These are phyloP conservation scores for Platalea minor DNA, from an alignment of 2,797 vertebrate genomes.

Conservation along the genomic window DNA sequence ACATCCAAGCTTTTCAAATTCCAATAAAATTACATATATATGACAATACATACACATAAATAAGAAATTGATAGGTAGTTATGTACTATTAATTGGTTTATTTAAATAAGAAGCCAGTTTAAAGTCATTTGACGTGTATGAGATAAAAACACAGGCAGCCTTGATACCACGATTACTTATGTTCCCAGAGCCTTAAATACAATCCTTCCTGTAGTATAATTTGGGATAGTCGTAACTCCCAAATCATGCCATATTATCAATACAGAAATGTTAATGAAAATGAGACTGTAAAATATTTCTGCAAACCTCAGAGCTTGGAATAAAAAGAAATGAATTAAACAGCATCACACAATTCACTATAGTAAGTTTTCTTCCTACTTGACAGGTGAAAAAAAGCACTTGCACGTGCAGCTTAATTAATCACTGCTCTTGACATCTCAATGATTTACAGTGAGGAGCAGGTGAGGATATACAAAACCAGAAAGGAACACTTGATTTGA, in stretches of 20 bases:
- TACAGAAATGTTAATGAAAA: slow-evolving; percentile 41
- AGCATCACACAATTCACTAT: slow-evolving; percentile 65
- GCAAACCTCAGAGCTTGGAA: slow-evolving; percentile 26
- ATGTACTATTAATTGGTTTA: slow-evolving; percentile 16
- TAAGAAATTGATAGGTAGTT: slow-evolving; percentile 42
- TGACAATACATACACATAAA: slow-evolving; percentile 22
- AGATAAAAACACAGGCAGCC: not conserved
- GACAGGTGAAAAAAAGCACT: slow-evolving; percentile 88
- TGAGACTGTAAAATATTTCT: slow-evolving; percentile 61
- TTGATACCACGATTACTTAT: rapidly evolving
- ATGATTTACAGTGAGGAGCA: slow-evolving; percentile 93
- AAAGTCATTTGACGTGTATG: not conserved
- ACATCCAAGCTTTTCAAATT: slow-evolving; percentile 59
- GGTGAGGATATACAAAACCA: slow-evolving; percentile 90
- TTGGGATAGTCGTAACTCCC: slow-evolving; percentile 11
- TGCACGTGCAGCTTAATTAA: slow-evolving; percentile 91
- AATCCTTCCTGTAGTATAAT: not conserved
- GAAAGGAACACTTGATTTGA: slow-evolving; percentile 75
- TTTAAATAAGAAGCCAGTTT: not conserved
- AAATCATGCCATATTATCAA: not conserved
- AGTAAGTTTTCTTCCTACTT: slow-evolving; percentile 73
- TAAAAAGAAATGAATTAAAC: slow-evolving; percentile 66
- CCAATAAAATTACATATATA: slow-evolving; percentile 47
- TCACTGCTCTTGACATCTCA: slow-evolving; percentile 86
- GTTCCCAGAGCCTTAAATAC: not conserved